phyloP scores from a whole-genome alignment of 2,113 vertebrate genomes.

The Fregetta grallaria region DNA sequence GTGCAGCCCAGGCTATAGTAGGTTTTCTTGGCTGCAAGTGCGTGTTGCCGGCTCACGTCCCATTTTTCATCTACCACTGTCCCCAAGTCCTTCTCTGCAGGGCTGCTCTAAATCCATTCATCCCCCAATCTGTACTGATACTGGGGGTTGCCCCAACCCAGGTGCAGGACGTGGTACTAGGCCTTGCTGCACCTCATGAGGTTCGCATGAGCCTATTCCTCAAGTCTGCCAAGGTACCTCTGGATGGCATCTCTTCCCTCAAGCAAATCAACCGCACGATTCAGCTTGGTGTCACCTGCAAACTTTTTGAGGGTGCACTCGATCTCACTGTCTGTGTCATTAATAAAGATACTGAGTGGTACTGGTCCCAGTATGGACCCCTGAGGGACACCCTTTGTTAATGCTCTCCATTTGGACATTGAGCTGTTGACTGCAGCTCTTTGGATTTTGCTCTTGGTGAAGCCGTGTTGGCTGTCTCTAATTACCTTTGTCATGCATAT shows the following conservation, averaged over 20 bases:
- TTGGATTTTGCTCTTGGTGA: neutral
- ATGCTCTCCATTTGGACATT: neutral
- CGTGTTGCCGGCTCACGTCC: accelerated
- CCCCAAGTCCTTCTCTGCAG: neutral
- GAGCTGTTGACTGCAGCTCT: neutral
- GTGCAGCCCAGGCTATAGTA: neutral
- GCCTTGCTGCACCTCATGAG: neutral
- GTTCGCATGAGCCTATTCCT: neutral
- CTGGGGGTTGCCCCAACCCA: too few species aligned
- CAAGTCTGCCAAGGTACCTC: neutral
- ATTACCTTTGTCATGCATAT: neutral
- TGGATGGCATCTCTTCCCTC: neutral
- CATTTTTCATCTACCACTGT: neutral
- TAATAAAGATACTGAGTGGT: neutral
- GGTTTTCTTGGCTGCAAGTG: neutral
- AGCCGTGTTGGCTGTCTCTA: neutral
- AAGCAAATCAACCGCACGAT: neutral
- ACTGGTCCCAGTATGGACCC: neutral
- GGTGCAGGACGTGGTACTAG: neutral
- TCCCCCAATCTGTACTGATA: neutral
- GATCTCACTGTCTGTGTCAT: neutral
- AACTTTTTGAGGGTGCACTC: neutral
- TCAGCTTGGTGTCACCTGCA: neutral
- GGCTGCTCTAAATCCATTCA: neutral
- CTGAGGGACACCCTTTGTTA: neutral